Percentiles rank a stretch among this genome's conserved stretches.
These are phyloP conservation scores for Leptinotarsa lineolata DNA, from an alignment of 1,140 invertebrate genomes.

Conservation along the genomic window DNA sequence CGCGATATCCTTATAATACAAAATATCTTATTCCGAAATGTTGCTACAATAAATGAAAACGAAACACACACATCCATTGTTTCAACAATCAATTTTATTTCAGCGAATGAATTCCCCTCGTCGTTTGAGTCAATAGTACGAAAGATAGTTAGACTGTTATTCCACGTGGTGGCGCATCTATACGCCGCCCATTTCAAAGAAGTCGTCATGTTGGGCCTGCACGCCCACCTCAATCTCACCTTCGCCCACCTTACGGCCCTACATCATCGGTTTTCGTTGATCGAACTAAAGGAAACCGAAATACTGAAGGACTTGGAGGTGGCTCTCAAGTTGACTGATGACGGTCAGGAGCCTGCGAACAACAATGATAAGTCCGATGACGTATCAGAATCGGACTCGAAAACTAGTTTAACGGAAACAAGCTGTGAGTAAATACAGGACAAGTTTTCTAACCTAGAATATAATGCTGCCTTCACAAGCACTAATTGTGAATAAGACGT, in stretches of 20 bases:
- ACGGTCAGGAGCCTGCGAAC: constrained; percentile 44
- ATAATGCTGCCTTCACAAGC: no score
- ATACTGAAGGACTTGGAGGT: constrained; percentile 85
- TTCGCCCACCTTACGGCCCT: constrained; percentile 94
- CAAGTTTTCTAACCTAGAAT: no score
- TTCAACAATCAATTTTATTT: constrained; percentile 47
- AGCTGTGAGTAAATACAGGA: constrained; percentile 30
- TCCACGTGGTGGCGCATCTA: constrained; percentile 96
- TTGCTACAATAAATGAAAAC: no score
- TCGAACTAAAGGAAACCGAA: constrained; percentile 95
- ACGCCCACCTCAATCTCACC: constrained; percentile 93
- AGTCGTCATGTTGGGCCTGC: constrained; percentile 87
- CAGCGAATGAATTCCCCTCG: constrained; percentile 93
- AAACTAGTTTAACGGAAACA: constrained; percentile 28
- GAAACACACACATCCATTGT: no score
- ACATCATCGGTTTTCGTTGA: constrained; percentile 87
- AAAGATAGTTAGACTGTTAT: constrained; percentile 94
- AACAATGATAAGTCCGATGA: constrained; percentile 37
- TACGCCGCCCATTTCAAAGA: constrained; percentile 98
- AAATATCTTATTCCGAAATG: no score
- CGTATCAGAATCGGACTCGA: constrained; percentile 32
- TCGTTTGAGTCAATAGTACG: constrained; percentile 93
- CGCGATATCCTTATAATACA: no score
- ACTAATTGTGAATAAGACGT: no score
- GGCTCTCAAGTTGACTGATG: constrained; percentile 67